Percentiles rank a stretch among this genome's conserved stretches.
phyloP scores from a whole-genome alignment of 2,113 vertebrate species.

The Pterocles gutturalis region DNA sequence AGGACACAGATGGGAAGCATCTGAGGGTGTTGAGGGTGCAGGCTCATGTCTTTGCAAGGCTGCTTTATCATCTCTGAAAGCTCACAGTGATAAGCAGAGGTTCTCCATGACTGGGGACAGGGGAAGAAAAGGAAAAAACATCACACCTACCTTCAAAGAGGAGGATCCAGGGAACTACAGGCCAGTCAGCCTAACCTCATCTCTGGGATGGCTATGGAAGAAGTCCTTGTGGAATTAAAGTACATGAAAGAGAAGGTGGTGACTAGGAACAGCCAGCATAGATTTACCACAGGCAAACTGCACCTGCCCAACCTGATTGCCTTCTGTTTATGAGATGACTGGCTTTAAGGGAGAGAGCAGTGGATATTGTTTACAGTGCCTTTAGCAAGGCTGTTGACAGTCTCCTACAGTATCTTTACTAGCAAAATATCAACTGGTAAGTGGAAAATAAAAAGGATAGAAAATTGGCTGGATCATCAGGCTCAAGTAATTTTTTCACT shows the following conservation, averaged over 20 bases:
- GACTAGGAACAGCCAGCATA: rapidly evolving
- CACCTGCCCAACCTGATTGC: not conserved
- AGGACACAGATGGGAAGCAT: not conserved
- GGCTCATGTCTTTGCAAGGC: not conserved
- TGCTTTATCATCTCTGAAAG: not conserved
- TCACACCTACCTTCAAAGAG: not conserved
- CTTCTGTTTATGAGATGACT: not conserved
- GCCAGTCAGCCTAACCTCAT: not conserved
- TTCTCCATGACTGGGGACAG: not conserved
- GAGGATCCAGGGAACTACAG: not conserved
- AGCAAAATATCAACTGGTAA: not conserved
- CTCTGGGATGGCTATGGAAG: not conserved
- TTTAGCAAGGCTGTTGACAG: not conserved
- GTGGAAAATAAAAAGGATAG: not conserved
- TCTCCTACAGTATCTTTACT: not conserved
- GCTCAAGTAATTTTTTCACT: not conserved
- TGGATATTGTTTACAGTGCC: not conserved
- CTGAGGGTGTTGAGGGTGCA: not conserved
- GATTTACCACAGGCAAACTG: not conserved
- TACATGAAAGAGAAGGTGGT: not conserved
- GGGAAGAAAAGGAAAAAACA: too few species aligned
- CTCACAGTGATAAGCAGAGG: not conserved
- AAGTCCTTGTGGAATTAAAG: not conserved
- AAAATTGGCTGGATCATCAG: not conserved
- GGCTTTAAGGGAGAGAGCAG: not conserved